These are phyloP conservation scores for Lasioglossum lativentre DNA, from an alignment of 2,888 invertebrate genomes.

Conservation along the genomic window DNA sequence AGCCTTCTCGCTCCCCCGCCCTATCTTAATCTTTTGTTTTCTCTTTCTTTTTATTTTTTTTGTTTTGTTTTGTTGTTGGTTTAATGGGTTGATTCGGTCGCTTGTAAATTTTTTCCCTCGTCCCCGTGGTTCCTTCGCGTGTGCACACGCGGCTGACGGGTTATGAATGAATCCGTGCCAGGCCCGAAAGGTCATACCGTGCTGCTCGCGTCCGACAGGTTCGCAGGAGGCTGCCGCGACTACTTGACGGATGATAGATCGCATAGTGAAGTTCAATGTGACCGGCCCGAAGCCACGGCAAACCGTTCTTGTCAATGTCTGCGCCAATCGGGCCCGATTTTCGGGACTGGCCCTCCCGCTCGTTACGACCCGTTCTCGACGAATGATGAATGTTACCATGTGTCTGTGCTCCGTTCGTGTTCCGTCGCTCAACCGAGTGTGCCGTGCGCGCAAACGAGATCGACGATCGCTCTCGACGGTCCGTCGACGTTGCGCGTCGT, in stretches of 20 bases:
- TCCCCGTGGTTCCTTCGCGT: background rate
- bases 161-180: constrained; percentile 18
- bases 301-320: constrained; percentile 24
- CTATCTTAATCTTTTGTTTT: background rate
- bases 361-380: constrained; percentile 33
- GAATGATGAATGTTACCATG: constrained; percentile 20
- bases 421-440: constrained; percentile 48
- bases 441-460: constrained; percentile 5
- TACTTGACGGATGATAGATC: constrained; percentile 23
- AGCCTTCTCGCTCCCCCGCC: background rate
- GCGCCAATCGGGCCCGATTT: constrained; percentile 26
- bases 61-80: background rate
- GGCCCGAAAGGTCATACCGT: constrained; percentile 34
- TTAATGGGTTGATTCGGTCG: background rate
- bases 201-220: constrained; percentile 38
- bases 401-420: constrained; percentile 52
- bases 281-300: background rate
- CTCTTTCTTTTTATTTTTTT: background rate
- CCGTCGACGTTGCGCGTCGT: background rate
- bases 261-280: constrained; percentile 39
- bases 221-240: background rate
- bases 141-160: constrained; percentile 19
- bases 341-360: constrained; percentile 4
- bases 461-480: background rate
- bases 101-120: background rate